These are phyloP conservation scores for Mythimna vitellina DNA, from an alignment of 2,888 invertebrate genomes.

Conservation along the genomic window DNA sequence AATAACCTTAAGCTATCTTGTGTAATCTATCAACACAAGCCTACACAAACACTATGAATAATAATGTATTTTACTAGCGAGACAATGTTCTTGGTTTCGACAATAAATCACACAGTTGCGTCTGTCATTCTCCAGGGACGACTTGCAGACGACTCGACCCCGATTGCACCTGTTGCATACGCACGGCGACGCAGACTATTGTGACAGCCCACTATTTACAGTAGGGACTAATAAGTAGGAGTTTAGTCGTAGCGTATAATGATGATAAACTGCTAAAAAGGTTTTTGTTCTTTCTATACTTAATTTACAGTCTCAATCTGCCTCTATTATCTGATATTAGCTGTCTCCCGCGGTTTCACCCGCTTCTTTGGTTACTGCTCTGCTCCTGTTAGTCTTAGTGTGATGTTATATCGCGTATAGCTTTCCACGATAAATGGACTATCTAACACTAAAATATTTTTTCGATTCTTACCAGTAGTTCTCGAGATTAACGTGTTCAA, in stretches of 20 bases:
- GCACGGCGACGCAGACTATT: slow-evolving; percentile 12
- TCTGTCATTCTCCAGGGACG: slow-evolving; percentile 19
- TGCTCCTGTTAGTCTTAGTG: too few relatives aligned
- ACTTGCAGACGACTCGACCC: slow-evolving; percentile 24
- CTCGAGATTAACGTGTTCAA: too few relatives aligned
- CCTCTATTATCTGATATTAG: background rate
- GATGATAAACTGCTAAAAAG: background rate
- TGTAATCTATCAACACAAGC: background rate
- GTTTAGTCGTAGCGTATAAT: background rate
- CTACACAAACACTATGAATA: background rate
- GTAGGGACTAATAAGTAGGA: background rate
- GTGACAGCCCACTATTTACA: slow-evolving; percentile 16
- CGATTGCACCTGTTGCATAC: slow-evolving; percentile 57
- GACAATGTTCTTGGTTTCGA: slow-evolving; percentile 4
- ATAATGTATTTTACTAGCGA: background rate
- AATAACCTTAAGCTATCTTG: background rate
- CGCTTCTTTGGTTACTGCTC: too few relatives aligned
- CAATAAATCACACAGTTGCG: slow-evolving; percentile 23
- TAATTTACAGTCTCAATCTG: background rate
- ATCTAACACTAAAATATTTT: too few relatives aligned
- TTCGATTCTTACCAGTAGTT: too few relatives aligned
- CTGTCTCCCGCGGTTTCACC: too few relatives aligned
- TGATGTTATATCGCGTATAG: too few relatives aligned
- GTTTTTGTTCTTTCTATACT: background rate
- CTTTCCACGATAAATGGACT: too few relatives aligned